Evolutionary conservation across 2,113 vertebrate species (phyloP).

Genomic region (Edolisoma coerulescens): DNA sequence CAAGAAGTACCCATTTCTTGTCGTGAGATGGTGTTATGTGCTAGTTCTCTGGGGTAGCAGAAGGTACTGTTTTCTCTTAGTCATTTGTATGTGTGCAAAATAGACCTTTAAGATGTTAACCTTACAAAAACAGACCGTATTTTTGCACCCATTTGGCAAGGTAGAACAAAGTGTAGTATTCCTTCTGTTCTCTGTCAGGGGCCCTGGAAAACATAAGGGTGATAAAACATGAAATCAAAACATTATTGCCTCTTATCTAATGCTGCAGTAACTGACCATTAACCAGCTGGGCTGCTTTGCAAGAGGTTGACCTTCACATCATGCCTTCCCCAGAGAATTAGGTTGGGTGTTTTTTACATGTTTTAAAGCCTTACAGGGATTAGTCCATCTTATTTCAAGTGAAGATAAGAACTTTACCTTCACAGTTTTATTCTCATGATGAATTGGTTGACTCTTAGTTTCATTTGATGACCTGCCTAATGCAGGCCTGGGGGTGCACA

Average conservation of each 20-base stretch:
- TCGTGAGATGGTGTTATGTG: not conserved
- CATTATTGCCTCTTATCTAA: not conserved
- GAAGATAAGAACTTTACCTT: not conserved
- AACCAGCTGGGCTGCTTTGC: not conserved
- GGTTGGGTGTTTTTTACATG: not conserved
- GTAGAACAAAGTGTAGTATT: not conserved
- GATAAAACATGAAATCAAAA: not conserved
- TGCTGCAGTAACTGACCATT: not conserved
- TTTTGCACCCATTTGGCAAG: not conserved
- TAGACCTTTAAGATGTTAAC: not conserved
- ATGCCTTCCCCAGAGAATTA: not conserved
- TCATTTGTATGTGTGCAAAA: not conserved
- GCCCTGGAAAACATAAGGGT: not conserved
- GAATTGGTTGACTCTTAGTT: not conserved
- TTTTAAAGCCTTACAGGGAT: not conserved
- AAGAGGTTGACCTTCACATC: not conserved
- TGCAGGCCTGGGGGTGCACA: not conserved
- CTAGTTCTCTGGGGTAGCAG: not conserved
- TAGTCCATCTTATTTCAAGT: not conserved
- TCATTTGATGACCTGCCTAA: not conserved
- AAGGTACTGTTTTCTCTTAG: not conserved
- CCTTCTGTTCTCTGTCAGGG: not conserved
- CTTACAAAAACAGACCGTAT: not conserved
- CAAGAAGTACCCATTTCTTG: not conserved
- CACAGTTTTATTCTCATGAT: not conserved